Evolutionary conservation across 2,797 vertebrate genomes (phyloP).

Genomic region (Periophthalmus magnuspinnatus): DNA sequence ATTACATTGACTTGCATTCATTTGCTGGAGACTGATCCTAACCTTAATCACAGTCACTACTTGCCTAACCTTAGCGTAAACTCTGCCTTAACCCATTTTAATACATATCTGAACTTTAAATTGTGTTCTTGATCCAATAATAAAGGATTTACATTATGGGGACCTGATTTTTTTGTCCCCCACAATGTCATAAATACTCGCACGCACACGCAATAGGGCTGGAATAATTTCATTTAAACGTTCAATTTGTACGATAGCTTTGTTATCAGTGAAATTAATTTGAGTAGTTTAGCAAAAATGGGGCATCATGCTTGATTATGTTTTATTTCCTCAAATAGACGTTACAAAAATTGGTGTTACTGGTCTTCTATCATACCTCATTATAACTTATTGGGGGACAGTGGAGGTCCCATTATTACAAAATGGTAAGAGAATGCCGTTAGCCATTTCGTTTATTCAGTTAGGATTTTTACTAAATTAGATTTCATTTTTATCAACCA

Average conservation of each 20-base stretch:
- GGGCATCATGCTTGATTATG: neutral
- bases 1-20: too few species aligned
- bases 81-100: too few species aligned
- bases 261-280: neutral
- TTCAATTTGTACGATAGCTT: constrained; percentile 4
- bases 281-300: neutral
- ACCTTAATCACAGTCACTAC: too few species aligned
- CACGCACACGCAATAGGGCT: neutral
- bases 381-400: constrained; percentile 2
- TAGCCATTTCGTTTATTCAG: neutral
- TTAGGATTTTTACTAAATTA: neutral
- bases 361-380: neutral
- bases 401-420: neutral
- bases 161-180: too few species aligned
- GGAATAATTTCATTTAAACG: constrained; percentile 11
- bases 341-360: neutral
- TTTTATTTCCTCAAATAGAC: neutral
- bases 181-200: too few species aligned
- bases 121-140: too few species aligned
- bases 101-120: too few species aligned
- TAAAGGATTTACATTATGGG: too few species aligned
- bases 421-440: neutral
- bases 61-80: too few species aligned
- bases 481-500: neutral
- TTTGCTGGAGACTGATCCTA: too few species aligned